A percentile compares a stretch with the other conserved stretches of the same genome.
Evolutionary conservation across 37 sponge, comb jelly and placozoan genomes (phyloP).

Genomic region (Halichondria panicea): DNA sequence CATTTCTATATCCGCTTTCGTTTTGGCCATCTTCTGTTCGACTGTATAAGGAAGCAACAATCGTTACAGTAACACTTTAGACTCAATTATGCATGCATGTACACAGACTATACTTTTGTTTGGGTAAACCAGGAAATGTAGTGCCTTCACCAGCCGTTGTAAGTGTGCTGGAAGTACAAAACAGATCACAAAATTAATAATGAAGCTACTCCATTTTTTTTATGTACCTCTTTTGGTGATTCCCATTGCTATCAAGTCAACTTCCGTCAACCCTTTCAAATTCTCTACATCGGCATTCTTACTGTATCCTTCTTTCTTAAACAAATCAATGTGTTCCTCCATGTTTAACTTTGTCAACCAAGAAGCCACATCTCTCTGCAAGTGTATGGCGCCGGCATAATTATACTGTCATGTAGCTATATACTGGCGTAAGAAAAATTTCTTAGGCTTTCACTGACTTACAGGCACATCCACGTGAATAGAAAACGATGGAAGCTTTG

Average conservation of each 20-base stretch:
- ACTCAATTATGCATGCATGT: too few species aligned
- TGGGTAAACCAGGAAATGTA: too few species aligned
- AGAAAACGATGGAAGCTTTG: slow-evolving; percentile 47
- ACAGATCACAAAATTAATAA: too few species aligned
- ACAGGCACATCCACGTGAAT: slow-evolving; percentile 63
- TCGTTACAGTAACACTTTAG: too few species aligned
- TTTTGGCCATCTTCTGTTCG: slow-evolving; percentile 37
- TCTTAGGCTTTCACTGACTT: background rate
- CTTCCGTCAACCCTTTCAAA: slow-evolving; percentile 29
- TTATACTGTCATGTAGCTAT: too few species aligned
- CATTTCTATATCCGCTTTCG: slow-evolving; percentile 29
- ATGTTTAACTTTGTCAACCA: slow-evolving; percentile 39
- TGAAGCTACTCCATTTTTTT: too few species aligned
- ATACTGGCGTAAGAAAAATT: too few species aligned
- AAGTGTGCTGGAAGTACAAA: too few species aligned
- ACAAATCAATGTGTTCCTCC: slow-evolving; percentile 31
- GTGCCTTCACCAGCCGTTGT: too few species aligned
- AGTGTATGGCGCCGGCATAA: too few species aligned
- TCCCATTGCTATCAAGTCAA: slow-evolving; percentile 61
- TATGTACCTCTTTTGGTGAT: slow-evolving; percentile 51
- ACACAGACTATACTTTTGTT: too few species aligned
- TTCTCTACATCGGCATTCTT: slow-evolving; percentile 55
- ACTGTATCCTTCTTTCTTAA: slow-evolving; percentile 49
- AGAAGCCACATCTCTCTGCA: slow-evolving; percentile 28
- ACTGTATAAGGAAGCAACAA: too few species aligned